Percentiles rank a stretch among this genome's conserved stretches.
Evolutionary conservation across 2,113 vertebrate species (phyloP).

Genomic region (Cyprinodon variegatus): DNA sequence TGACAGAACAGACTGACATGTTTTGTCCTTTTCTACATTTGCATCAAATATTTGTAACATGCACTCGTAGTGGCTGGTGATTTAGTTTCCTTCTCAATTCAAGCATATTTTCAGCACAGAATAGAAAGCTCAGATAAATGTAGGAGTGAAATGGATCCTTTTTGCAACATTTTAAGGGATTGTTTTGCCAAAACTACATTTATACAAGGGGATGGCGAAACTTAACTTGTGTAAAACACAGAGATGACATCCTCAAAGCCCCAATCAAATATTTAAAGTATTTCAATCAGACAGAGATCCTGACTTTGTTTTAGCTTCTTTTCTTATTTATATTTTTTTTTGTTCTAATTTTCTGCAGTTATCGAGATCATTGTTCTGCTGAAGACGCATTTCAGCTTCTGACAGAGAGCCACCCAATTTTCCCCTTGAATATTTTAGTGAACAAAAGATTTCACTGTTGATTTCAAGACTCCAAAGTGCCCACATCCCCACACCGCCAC

Average conservation of each 20-base stretch:
- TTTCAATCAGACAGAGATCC: background rate
- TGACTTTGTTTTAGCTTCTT: background rate
- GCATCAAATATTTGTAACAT: constrained; percentile 10
- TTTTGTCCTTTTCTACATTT: background rate
- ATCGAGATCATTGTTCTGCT: too few relatives aligned
- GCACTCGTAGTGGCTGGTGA: background rate
- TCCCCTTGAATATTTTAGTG: background rate
- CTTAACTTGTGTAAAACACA: too few relatives aligned
- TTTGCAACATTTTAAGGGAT: background rate
- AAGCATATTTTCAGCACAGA: background rate
- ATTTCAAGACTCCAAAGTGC: background rate
- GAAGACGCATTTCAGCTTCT: too few relatives aligned
- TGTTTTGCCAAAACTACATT: background rate
- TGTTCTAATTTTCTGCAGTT: background rate
- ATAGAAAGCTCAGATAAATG: too few relatives aligned
- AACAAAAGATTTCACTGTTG: background rate
- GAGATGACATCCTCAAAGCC: too few relatives aligned
- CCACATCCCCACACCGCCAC: background rate
- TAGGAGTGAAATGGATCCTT: background rate
- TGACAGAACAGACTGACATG: background rate
- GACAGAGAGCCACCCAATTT: background rate
- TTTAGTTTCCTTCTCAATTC: background rate
- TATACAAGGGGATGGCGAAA: background rate
- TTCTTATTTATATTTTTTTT: background rate
- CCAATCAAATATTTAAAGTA: too few relatives aligned